These are phyloP conservation scores for Drosophila auraria DNA, from an alignment of 1,140 invertebrate species.

Conservation along the genomic window DNA sequence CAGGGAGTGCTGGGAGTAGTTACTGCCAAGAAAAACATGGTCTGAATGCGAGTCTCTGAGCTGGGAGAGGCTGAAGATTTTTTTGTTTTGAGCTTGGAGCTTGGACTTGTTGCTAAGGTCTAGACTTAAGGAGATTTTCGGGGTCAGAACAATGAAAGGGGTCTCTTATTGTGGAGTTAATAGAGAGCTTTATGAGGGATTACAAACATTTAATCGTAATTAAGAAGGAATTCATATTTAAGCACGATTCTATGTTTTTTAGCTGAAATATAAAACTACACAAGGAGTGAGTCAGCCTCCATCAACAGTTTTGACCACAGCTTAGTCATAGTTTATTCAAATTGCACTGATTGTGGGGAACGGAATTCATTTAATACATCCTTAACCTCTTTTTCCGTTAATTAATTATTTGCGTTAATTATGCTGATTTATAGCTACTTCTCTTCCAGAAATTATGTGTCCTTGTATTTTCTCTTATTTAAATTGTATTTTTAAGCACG, in stretches of 20 bases:
- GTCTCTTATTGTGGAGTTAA: neutral
- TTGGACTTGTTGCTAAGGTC: conserved; percentile 28
- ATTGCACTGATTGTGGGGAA: neutral
- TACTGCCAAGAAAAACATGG: conserved; percentile 51
- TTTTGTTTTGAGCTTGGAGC: neutral
- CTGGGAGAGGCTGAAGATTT: conserved; percentile 10
- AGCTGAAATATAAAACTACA: no score
- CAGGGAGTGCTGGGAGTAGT: conserved; percentile 17
- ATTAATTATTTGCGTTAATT: no score
- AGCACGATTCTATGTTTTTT: neutral
- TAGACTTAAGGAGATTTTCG: neutral
- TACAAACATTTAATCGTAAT: conserved; percentile 2
- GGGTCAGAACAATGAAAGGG: neutral
- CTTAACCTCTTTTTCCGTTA: no score
- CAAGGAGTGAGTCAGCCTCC: neutral
- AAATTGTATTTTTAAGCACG: neutral
- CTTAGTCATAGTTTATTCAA: neutral
- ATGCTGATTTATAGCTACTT: no score
- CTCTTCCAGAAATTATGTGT: neutral
- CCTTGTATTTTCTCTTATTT: neutral
- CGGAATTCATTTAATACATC: neutral
- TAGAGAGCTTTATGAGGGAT: neutral
- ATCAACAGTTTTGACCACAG: no score
- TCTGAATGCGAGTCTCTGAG: conserved; percentile 27
- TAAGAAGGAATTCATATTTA: neutral